Evolutionary conservation across 2,888 invertebrate genomes (phyloP), one percentile per base, ranked within the genome.

Genomic region (Drosophila kanekoi): DNA sequence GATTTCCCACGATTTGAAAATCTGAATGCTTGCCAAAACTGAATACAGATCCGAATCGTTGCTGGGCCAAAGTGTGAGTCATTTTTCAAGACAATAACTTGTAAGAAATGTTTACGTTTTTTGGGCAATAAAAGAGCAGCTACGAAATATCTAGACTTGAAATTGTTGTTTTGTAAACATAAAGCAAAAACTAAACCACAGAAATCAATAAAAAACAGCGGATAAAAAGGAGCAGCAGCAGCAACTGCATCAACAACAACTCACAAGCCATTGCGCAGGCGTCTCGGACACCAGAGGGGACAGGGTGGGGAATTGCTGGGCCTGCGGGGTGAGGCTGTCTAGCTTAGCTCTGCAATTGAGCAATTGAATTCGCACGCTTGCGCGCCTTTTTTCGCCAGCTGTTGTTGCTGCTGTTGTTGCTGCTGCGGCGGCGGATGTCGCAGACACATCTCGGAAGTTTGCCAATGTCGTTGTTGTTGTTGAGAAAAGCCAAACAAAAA

Each of bases 341-440:
- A 75, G 67, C 60, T 62, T 13, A 53, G 60, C 77, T 78, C 72
- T 65, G 69, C 86, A 83, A 86, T 86, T 86, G 86, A 88, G 86
- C 86, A 86, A 86, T 86, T 86, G 88, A 86, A 88, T 86, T 86
- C 86, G 86, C 88, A 86, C 86, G 86, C 86, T 86, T 87, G 86
- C 84, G 88, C 88, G 84, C 88, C 86, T 87, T 85, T 72, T 82
- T 78, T 58, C 20, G 49, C 72, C 54, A 61, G 43, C 20, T 69
- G 60, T 49, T 66, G 33, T 45, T 74, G 63, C 54, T 69, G 63
- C 0, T 70, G 72, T 11, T 59, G 77, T 4, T 51, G 66, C 40
- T 43, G 82, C 47, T 51, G 75, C 53, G 45, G 48, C 74, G 64
- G 63, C 84, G 84, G 85, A 87, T 85, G 87, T 87, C 77, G 84